Base-by-base conservation (phyloP, 2,113 vertebrate genomes). In the Monopterus albus region DNA sequence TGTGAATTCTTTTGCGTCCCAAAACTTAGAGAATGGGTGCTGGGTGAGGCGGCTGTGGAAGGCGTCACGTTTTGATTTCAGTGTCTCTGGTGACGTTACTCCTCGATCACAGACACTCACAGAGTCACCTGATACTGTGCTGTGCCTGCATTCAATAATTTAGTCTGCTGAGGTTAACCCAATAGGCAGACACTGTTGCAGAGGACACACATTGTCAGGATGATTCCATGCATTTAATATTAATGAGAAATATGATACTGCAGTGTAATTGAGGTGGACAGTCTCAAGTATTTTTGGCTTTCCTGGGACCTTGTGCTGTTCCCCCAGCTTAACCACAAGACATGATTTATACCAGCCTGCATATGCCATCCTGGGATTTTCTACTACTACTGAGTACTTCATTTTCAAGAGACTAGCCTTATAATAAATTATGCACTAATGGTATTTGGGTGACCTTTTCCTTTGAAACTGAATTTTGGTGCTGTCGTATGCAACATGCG, bases 161-260 rank as follows among this genome's bases (percentile, higher is more conserved):
- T 65, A 92, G 77, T 66, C 78, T 46, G 43, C 61, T 3, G 31
- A 74, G 57, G 59, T 59, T 64, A 46, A 72, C 66, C 71, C 72
- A 72, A 76, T 56, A 63, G 51, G 5, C 65, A 60, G 70, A 79
- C 81, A 72, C 72, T 80, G 78, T 80, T 84, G 78, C 76, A 78
- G 47, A 88, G 83, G 76, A 71, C 62, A 29, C 75, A 73, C 59
- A 85, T 76, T 83, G 79, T 87, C 75, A 74, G 86, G 83, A 83
- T 85, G 75, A n/a, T 87, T 81, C 83, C 74, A 71, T 52, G 58
- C 49, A 76, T 90, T 80, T 79, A 84, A 81, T 89, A 91, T 92
- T 88, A 51, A 89, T 90, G 82, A 80, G 89, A 64, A 84, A 91
- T 60, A 43, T 65, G 88, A 92, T 78, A 80, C 89, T 74, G 72